These are phyloP conservation scores for Tetragnatha montana DNA, from an alignment of 2,888 invertebrate genomes.

Conservation along the genomic window DNA sequence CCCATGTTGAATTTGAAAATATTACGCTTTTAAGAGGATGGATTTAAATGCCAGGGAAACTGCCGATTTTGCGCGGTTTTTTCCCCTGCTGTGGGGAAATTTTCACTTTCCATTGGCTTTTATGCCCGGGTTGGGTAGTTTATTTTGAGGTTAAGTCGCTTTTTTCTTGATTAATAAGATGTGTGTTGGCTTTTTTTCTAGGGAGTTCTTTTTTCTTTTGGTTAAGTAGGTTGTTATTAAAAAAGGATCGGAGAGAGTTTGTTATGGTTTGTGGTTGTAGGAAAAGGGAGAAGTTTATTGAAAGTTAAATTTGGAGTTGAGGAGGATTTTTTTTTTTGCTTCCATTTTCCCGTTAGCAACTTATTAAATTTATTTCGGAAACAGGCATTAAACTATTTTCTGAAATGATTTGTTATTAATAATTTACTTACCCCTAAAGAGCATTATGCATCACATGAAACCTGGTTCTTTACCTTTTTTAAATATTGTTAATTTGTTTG, in stretches of 20 bases:
- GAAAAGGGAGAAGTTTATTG: background rate
- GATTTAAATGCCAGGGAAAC: background rate
- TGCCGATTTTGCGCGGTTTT: constrained; percentile 5
- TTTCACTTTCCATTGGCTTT: constrained; percentile 55
- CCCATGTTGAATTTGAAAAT: constrained; percentile 43
- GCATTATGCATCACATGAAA: no score
- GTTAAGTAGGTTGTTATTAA: background rate
- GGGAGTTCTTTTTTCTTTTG: background rate
- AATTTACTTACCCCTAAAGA: no score
- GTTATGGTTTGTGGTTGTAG: background rate
- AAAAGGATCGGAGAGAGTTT: background rate
- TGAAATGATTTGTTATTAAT: no score
- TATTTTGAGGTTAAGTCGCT: constrained; percentile 20
- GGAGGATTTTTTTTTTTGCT: background rate
- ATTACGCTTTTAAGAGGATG: constrained; percentile 15
- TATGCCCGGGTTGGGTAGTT: constrained; percentile 39
- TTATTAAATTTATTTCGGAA: no score
- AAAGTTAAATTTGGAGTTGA: background rate
- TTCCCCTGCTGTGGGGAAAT: constrained; percentile 24
- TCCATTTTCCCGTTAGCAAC: background rate
- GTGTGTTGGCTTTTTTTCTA: background rate
- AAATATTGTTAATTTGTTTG: no score
- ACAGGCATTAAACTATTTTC: no score
- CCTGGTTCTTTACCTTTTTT: no score
- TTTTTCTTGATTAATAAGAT: constrained; percentile 13